Base-by-base conservation (phyloP, 2,113 vertebrate species). In the Nematolebias whitei region DNA sequence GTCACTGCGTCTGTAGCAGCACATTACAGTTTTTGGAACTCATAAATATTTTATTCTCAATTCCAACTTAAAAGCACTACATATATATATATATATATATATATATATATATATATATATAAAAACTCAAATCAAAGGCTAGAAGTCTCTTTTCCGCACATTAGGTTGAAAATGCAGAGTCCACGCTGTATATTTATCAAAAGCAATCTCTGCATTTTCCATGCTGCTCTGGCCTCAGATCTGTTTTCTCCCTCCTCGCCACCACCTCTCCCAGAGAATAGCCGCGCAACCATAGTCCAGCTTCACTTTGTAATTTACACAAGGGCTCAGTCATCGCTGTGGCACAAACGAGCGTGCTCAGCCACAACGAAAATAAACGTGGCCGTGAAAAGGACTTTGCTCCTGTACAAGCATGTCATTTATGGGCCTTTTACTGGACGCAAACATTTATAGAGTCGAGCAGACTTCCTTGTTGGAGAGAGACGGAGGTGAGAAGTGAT, bases 261-360 rank as follows among this genome's bases (percentile, higher is more conserved):
- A 54, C 87, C 83, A 79, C 81, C 77, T 81, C 62, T 85, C 20
- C 69, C 59, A 71, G 76, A 79, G 81, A 88, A 88, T 78, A 83
- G 76, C 68, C 68, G 12, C 68, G 63, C 69, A 81, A 78, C 74
- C 74, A 54, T 5, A 55, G 70, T 63, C 49, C 66, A 69, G 78
- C 69, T 60, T 80, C 72, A 76, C 86, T 88, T 90, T 91, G 82
- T 91, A 89, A 92, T 91, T 90, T 92, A 85, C 87, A 84, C 78
- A 75, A 84, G 83, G 82, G 88, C 85, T 63, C 85, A 87, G 86
- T 90, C 87, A 91, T 90, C 87, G 56, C 75, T 90, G 88, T 35
- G 88, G 89, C 85, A n/a, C 79, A 61, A 87, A 82, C 72, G 44
- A 70, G 74, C 74, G 35, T 67, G 77, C 87, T 75, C 14, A 63